Evolutionary conservation across 2,797 vertebrate species (phyloP).

Genomic region (Phrynocephalus guinanensis): DNA sequence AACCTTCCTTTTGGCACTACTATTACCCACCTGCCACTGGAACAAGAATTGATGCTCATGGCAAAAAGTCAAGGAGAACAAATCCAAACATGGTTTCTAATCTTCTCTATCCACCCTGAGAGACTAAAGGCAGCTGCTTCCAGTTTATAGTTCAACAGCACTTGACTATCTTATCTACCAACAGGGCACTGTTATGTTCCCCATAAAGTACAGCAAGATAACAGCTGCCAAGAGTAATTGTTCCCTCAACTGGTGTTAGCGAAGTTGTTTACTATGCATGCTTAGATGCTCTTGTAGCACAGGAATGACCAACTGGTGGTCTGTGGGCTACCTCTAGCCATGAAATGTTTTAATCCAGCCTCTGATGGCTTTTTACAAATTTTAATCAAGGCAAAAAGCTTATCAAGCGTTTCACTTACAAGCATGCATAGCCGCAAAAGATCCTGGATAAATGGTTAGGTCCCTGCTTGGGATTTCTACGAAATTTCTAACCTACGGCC

Average conservation of each 20-base stretch:
- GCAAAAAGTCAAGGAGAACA: neutral
- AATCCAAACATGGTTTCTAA: slow-evolving; percentile 30
- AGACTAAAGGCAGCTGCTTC: slow-evolving; percentile 40
- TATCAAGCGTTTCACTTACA: neutral
- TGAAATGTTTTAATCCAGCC: neutral
- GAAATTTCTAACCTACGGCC: neutral
- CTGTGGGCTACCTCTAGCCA: neutral
- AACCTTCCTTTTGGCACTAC: neutral
- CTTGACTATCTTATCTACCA: slow-evolving; percentile 41
- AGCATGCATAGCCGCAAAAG: too few relatives aligned
- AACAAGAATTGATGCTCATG: slow-evolving; percentile 12
- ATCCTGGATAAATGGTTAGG: too few relatives aligned
- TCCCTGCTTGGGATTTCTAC: neutral
- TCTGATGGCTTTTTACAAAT: neutral
- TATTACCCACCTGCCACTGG: slow-evolving; percentile 11
- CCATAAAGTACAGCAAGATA: slow-evolving; percentile 32
- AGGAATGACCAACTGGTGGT: slow-evolving; percentile 5
- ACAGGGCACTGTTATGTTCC: slow-evolving; percentile 35
- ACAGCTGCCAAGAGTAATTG: slow-evolving; percentile 42
- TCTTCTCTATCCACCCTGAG: slow-evolving; percentile 25
- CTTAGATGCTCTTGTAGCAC: slow-evolving; percentile 23
- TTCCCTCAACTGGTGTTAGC: slow-evolving; percentile 31
- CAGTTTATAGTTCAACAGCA: slow-evolving; percentile 41
- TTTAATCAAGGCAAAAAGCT: neutral
- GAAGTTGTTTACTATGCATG: slow-evolving; percentile 38